Evolutionary conservation across 2,797 vertebrate species (phyloP).

Genomic region (Helostoma temminkii): DNA sequence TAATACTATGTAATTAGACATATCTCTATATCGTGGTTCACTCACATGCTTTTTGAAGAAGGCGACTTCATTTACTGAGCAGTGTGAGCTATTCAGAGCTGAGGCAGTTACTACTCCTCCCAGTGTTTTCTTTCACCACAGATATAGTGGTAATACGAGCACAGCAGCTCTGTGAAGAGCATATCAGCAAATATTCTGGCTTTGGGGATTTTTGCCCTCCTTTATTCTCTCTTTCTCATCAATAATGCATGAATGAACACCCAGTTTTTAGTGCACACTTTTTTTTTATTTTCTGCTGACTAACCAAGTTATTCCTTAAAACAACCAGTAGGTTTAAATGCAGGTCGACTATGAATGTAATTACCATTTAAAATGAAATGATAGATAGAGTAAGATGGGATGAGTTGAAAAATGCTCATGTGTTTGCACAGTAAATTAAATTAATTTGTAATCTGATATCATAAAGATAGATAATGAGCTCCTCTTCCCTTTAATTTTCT

Average conservation of each 20-base stretch:
- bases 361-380: slow-evolving; percentile 8
- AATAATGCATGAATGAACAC: slow-evolving; percentile 60
- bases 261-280: slow-evolving; percentile 24
- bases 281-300: slow-evolving; percentile 22
- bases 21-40: neutral
- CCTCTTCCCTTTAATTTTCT: neutral
- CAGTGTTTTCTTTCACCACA: slow-evolving; percentile 1
- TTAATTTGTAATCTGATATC: slow-evolving; percentile 5
- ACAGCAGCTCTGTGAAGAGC: slow-evolving; percentile 22
- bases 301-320: slow-evolving; percentile 12
- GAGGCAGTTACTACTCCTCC: slow-evolving; percentile 6
- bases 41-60: neutral
- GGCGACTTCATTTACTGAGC: neutral
- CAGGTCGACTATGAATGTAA: slow-evolving; percentile 31
- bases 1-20: neutral
- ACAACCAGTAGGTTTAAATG: slow-evolving; percentile 5
- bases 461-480: neutral
- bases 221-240: slow-evolving; percentile 42
- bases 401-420: neutral
- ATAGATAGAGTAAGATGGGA: neutral
- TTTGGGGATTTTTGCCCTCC: slow-evolving; percentile 20
- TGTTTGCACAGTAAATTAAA: neutral
- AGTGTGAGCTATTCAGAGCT: neutral
- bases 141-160: neutral
- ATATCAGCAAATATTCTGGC: slow-evolving; percentile 32